Evolutionary conservation across 2,888 invertebrate species (phyloP).

Genomic region (Alitta virens): DNA sequence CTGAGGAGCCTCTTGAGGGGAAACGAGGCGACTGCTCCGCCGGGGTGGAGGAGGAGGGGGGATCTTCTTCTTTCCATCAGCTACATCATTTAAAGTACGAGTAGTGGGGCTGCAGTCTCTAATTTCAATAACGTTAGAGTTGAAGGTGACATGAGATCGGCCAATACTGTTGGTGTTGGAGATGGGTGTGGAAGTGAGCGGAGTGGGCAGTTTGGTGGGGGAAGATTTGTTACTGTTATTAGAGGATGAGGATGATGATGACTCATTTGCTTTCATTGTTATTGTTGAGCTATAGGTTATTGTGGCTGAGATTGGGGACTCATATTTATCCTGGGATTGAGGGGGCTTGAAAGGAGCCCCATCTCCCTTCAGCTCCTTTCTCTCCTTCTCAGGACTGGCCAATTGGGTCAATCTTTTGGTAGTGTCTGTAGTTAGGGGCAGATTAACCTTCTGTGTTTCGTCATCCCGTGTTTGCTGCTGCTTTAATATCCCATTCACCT

Average conservation of each 20-base stretch:
- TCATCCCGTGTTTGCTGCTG: neutral
- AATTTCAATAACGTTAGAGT: constrained; percentile 17
- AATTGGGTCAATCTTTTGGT: constrained; percentile 11
- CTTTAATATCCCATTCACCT: constrained; percentile 10
- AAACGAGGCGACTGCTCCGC: constrained; percentile 8
- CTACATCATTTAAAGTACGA: neutral
- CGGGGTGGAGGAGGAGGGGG: constrained; percentile 52
- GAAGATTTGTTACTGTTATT: neutral
- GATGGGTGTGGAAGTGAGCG: constrained; percentile 10
- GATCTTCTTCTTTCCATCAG: constrained; percentile 34
- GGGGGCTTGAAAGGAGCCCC: constrained; percentile 1
- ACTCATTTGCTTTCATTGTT: neutral
- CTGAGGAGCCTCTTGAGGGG: constrained; percentile 18
- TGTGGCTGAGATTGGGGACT: neutral
- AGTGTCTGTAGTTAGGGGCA: constrained; percentile 10
- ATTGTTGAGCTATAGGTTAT: neutral
- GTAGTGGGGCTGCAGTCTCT: constrained; percentile 8
- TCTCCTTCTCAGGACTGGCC: neutral
- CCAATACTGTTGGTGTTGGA: neutral
- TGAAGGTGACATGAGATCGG: constrained; percentile 17
- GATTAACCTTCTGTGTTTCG: neutral
- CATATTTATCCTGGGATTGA: neutral
- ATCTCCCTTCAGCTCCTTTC: neutral
- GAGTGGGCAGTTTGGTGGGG: constrained; percentile 1
- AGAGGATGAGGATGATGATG: neutral